Conservation (phyloP, 2,888 invertebrate species). For the Blera fallax region DNA sequence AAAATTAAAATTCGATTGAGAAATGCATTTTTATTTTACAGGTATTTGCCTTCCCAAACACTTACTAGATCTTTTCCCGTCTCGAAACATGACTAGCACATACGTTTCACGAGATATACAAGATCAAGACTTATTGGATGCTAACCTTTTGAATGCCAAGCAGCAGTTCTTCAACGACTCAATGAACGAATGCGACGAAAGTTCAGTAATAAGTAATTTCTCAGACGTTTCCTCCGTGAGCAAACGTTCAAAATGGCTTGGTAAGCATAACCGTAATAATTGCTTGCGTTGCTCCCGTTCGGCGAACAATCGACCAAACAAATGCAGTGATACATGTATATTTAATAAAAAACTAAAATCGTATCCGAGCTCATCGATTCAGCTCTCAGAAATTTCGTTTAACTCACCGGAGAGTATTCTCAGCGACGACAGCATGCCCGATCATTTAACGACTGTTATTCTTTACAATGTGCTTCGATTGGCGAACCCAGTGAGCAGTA, state of each 20-base stretch:
- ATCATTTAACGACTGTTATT: slow-evolving; percentile 82
- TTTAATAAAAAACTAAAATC: slow-evolving; percentile 67
- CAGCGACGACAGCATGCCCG: slow-evolving; percentile 80
- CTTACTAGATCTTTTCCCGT: slow-evolving; percentile 80
- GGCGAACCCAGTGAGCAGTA: slow-evolving; percentile 90
- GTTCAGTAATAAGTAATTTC: slow-evolving; percentile 81
- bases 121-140: slow-evolving; percentile 79
- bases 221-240: slow-evolving; percentile 81
- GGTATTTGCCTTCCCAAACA: slow-evolving; percentile 82
- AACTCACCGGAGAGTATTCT: slow-evolving; percentile 82
- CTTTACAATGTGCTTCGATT: slow-evolving; percentile 88
- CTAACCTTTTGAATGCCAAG: slow-evolving; percentile 78
- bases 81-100: slow-evolving; percentile 78
- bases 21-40: slow-evolving; percentile 42
- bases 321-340: slow-evolving; percentile 75
- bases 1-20: background rate
- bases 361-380: slow-evolving; percentile 76
- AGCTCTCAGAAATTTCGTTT: slow-evolving; percentile 79
- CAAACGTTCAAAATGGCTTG: slow-evolving; percentile 79
- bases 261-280: slow-evolving; percentile 79
- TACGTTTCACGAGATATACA: slow-evolving; percentile 81
- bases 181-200: slow-evolving; percentile 79
- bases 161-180: slow-evolving; percentile 80
- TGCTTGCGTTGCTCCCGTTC: slow-evolving; percentile 80
- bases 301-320: slow-evolving; percentile 76